Base-by-base conservation (phyloP, 2,797 vertebrate genomes). In the Gymnothorax javanicus region DNA sequence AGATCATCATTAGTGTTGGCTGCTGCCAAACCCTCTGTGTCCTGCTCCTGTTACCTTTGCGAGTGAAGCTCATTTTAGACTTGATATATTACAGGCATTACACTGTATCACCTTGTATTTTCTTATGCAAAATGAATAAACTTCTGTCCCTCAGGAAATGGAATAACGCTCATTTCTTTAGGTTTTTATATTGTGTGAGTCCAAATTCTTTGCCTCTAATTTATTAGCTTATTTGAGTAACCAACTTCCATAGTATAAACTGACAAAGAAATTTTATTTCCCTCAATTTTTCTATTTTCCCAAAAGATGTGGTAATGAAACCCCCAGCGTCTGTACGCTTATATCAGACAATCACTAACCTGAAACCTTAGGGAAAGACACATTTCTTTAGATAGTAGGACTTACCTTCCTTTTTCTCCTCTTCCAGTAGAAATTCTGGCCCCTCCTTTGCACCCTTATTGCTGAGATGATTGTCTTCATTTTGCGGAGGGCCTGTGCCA, bases 391-490 rank as follows among this genome's bases (percentile, higher is more conserved):
- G 83, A 83, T n/a, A 7, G 43, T 23, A 23, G 82, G 17, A 57
- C 86, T 84, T 87, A 87, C 86, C 86, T 52, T 84, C 67, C n/a
- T 83, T 57, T 64, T 43, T 58, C 43, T 60, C 82, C 43, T 33
- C 58, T 60, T 77, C 60, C 64, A 50, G 54, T 20, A 52, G 27
- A 27, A 71, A 8, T 8, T 86, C 56, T 4, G 58, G 33, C 6
- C 85, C 82, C 84, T 88, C 87, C 52, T 82, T 89, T 85, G 90
- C 89, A 52, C 89, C 57, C 11, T 89, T 90, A 58, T 92, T 93
- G 67, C 86, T 92, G 17, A n/a, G 33, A 82, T 7, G 52, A 81
- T 11, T 12, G 56, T 50, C 58, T 27, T 54, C 82, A 23, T 58
- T 87, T 54, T 43, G 57, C 69, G 71, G 86, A 82, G 52, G 15